Evolutionary conservation across 2,113 vertebrate species (phyloP), one percentile per base, ranked within the genome.

Genomic region (Craseonycteris thonglongyai): DNA sequence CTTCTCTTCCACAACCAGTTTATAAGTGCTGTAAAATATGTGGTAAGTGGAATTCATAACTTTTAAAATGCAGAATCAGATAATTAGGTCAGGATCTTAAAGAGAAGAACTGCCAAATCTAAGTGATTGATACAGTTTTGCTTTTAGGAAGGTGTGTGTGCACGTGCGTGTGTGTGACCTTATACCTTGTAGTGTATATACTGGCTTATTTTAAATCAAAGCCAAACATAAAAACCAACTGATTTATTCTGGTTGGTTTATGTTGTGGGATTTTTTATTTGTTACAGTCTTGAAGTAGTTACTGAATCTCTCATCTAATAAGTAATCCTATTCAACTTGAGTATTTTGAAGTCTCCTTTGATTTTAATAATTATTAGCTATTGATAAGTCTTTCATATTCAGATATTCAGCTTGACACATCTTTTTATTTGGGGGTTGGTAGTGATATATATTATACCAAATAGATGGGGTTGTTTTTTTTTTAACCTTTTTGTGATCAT

Each of bases 1-100:
- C 98, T 99, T 38, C 99, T 99, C 59, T 99, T 99, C 97, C 99
- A 99, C 98, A 99, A 99, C 98, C 99, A 99, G 97, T 99, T 99
- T 97, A 99, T 99, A 98, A 99, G 99, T 94, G 99, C 99, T 93
- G 99, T 99, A 93, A 99, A 98, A 99, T 99, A 99, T 21, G 99
- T 99, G 99, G 99, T 99, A 99, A 98, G 99, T 96, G 85, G 74
- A 59, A 88, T 61, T 96, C 88, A 69, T 97, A 63, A 59, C 68
- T 96, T 66, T 93, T 95, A 87, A 88, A 95, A 87, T 94, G 94
- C 71, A 83, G 24, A 51, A 38, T 56, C 42, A 91, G 28, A 56
- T 93, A 87, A 80, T 80, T 88, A 91, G 38, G 33, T 66, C 6
- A 82, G 42, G 22, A 87, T 90, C 56, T 85, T 92, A 93, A 51